A percentile compares a stretch with the other conserved stretches of the same genome.
Conservation (phyloP, 1,140 invertebrate genomes). For the Caenorhabditis tropicalis region DNA sequence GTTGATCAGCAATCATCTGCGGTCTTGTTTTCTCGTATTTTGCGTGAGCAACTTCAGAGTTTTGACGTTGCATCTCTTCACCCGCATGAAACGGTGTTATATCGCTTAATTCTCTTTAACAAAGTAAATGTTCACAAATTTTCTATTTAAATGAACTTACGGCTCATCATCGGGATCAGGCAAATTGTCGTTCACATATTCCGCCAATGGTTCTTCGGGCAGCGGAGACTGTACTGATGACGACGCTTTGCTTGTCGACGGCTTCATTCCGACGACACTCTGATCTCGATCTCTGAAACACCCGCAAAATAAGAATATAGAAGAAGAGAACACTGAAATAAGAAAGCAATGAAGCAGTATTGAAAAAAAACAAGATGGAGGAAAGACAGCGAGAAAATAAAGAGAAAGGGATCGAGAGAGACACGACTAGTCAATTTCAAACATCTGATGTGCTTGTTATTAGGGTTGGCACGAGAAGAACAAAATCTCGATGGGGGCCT, state of each 20-base stretch:
- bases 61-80: not conserved
- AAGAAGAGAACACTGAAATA: not conserved
- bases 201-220: not conserved
- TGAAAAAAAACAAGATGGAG: not conserved
- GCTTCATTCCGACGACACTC: constrained; percentile 10
- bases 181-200: constrained; percentile 2
- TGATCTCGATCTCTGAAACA: not conserved
- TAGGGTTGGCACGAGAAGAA: constrained; percentile 8
- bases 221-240: not conserved
- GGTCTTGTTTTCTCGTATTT: not conserved
- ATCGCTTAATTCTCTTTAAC: not conserved
- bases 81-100: not conserved
- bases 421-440: constrained; percentile 42
- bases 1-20: not conserved
- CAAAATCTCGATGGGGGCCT: constrained; percentile 35
- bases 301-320: not conserved
- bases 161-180: constrained; percentile 21
- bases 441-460: constrained; percentile 45
- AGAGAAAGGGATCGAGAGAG: not conserved
- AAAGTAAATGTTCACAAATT: not conserved
- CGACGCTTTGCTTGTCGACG: not conserved
- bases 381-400: not conserved
- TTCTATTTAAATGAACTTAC: not conserved
- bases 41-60: not conserved
- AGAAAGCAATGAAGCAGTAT: not conserved